Percentiles rank a stretch among this genome's conserved stretches.
These are phyloP conservation scores for Taphrorychus bicolor DNA, from an alignment of 2,888 invertebrate genomes.

Conservation along the genomic window DNA sequence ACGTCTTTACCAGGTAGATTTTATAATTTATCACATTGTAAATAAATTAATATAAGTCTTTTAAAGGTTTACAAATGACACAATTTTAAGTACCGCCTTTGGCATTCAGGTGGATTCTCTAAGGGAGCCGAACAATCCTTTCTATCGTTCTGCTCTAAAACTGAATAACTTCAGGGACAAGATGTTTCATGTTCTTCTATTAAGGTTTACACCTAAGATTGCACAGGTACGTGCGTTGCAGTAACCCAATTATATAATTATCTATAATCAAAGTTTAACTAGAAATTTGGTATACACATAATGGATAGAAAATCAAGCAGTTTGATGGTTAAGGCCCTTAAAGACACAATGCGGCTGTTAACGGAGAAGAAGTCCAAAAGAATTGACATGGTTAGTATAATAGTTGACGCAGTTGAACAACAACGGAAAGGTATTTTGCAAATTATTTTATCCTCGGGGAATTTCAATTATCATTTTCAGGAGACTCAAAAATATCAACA, in stretches of 20 bases:
- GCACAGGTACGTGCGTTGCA: constrained; percentile 4
- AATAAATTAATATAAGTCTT: no score
- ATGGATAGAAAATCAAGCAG: no score
- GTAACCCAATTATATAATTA: no score
- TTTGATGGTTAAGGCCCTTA: no score
- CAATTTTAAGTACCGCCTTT: constrained; percentile 58
- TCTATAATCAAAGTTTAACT: no score
- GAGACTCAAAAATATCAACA: not conserved
- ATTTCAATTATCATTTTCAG: not conserved
- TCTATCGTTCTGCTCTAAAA: constrained; percentile 23
- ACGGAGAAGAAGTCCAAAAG: no score
- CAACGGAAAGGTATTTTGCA: not conserved
- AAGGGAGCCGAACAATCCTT: constrained; percentile 54
- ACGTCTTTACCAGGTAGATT: constrained; percentile 54
- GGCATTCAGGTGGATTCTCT: constrained; percentile 63
- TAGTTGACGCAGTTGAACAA: not conserved
- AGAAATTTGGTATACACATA: no score
- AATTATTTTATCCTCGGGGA: not conserved
- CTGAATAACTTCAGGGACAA: constrained; percentile 7
- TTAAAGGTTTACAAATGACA: constrained; percentile 61
- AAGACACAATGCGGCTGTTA: no score
- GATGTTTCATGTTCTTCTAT: not conserved
- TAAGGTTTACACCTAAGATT: not conserved
- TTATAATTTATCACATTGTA: no score
- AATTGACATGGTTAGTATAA: not conserved